Evolutionary conservation across 2,888 invertebrate genomes (phyloP).

Genomic region (Synergus itoensis): DNA sequence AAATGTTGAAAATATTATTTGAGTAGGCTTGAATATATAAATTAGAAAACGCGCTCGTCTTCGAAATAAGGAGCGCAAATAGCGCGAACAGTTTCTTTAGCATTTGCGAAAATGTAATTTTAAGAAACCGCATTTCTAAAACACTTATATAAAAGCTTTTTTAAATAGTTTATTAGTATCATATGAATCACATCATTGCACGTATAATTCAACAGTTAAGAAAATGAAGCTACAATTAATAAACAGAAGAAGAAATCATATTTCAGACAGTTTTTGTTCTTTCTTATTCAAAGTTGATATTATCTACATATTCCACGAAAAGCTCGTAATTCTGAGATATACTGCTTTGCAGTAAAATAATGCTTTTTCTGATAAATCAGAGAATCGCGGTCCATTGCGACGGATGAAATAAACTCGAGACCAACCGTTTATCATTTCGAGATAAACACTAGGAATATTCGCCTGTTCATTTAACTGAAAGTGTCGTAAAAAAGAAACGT

Average conservation of each 20-base stretch:
- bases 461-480: background rate
- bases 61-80: too few species aligned
- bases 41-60: too few species aligned
- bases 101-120: background rate
- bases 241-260: background rate
- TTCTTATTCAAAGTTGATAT: background rate
- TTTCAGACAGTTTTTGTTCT: background rate
- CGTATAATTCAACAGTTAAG: too few species aligned
- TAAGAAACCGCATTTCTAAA: background rate
- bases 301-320: background rate
- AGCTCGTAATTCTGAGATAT: background rate
- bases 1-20: too few species aligned
- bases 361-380: background rate
- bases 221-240: too few species aligned
- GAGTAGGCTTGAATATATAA: too few species aligned
- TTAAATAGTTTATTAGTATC: too few species aligned
- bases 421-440: constrained; percentile 7
- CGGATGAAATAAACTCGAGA: background rate
- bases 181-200: too few species aligned
- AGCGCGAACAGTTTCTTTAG: too few species aligned
- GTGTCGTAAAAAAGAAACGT: background rate
- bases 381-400: background rate
- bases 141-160: too few species aligned
- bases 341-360: background rate
- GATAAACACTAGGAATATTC: background rate